Base-by-base conservation (phyloP, 1,140 invertebrate species). In the Hypsibius dujardini region DNA sequence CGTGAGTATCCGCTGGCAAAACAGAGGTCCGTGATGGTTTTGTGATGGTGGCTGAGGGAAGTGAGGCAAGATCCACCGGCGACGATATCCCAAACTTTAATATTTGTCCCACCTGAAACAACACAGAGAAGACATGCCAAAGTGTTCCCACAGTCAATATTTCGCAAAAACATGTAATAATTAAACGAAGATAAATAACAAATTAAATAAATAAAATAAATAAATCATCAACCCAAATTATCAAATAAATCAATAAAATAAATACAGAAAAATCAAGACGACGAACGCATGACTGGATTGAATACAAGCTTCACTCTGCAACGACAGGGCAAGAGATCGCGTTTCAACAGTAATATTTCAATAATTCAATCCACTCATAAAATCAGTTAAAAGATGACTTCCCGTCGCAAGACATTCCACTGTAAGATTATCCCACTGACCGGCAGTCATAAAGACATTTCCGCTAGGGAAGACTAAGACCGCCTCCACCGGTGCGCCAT, bases 31-130 rank as follows among this genome's bases (percentile, higher is more conserved):
- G 91, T 95, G 1, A 97, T 86, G 1, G 92, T 94, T 83, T 97
- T 97, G 77, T 96, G 91, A 79, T 97, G 82, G 71, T 80, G 75
- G 88, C 77, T 90, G 86, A 59, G 86, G 85, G 75, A 92, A 83
- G 79, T 85, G 86, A 12, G 87, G 85, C 7, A 95, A 77, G 71
- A 94, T 2, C 92, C 91, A 70, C 89, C 89, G 73, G 87, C 84
- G 56, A 95, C 83, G 62, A 87, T 85, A 81, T 98, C 93, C 92
- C 92, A 98, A 12, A 97, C 87, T 80, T 88, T 88, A 1, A 98
- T 86, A 80, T 90, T 87, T 47, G 87, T 92, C 12, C 91, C 92
- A 76, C 94, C 87, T 86, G 73, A 60, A 77, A 71, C 71, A 71
- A 72, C 46, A 73, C 69, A 67, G 12, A 12, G 45, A 56, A 56